Conservation (phyloP, 1,140 invertebrate species). For the Drosophila arawakana region DNA sequence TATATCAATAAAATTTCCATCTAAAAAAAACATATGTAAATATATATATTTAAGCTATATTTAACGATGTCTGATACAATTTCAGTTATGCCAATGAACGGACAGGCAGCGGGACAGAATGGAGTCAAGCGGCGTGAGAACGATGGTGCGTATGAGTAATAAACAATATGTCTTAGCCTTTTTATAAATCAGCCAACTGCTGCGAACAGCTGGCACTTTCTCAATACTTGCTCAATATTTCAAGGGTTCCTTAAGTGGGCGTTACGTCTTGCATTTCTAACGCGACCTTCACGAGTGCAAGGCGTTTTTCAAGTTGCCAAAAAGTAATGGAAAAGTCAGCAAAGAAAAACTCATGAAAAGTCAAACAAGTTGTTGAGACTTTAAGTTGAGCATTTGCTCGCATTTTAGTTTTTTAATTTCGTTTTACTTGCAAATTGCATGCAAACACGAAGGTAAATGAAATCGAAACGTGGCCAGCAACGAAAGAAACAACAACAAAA, state of each 20-base stretch:
- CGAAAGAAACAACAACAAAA: no score
- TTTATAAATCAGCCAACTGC: neutral
- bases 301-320: conserved; percentile 21
- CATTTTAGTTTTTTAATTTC: conserved; percentile 54
- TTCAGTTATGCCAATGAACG: conserved; percentile 84
- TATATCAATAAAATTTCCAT: conserved; percentile 6
- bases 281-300: conserved; percentile 37
- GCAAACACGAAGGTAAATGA: conserved; percentile 70
- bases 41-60: conserved; percentile 2
- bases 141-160: conserved; percentile 75
- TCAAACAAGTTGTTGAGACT: conserved; percentile 59
- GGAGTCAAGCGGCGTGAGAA: conserved; percentile 68
- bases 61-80: conserved; percentile 40
- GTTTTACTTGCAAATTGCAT: conserved; percentile 74
- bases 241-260: conserved; percentile 3
- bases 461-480: conserved; percentile 46
- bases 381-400: conserved; percentile 61
- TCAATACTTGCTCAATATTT: conserved; percentile 40
- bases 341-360: conserved; percentile 19
- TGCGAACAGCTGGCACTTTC: conserved; percentile 21
- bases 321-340: conserved; percentile 20
- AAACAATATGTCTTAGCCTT: neutral
- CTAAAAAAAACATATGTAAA: conserved; percentile 11
- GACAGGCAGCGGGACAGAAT: conserved; percentile 70
- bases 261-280: conserved; percentile 14